phyloP scores from a whole-genome alignment of 2,113 vertebrate species.

The Rana temporaria region DNA sequence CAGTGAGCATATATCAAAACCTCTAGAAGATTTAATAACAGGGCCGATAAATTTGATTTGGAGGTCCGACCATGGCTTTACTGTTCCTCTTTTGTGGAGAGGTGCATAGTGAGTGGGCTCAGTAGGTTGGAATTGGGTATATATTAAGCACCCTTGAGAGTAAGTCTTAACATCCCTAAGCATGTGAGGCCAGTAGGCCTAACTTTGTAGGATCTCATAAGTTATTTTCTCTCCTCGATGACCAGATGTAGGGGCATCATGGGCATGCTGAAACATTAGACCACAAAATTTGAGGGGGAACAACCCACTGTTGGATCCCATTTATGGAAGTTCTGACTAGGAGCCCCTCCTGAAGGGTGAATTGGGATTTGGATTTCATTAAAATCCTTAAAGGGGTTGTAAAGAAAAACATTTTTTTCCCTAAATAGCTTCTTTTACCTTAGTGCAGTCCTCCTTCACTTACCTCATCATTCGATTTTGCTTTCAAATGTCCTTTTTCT shows the following conservation, averaged over 20 bases:
- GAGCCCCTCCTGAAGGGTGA: not conserved
- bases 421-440: no score
- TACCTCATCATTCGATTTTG: no score
- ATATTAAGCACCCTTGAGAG: not conserved
- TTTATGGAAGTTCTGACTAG: not conserved
- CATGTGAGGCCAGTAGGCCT: conserved; percentile 4
- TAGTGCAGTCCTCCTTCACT: no score
- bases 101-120: not conserved
- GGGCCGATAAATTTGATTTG: not conserved
- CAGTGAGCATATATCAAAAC: not conserved
- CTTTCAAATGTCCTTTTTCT: no score
- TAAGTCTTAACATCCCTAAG: not conserved
- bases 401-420: no score
- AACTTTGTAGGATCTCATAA: no score
- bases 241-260: not conserved
- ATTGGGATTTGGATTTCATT: not conserved
- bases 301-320: not conserved
- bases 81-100: not conserved
- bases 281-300: not conserved
- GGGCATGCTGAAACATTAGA: not conserved
- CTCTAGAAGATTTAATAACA: conserved; percentile 2
- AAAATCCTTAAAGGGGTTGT: no score
- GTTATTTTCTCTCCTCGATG: no score
- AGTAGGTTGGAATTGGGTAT: not conserved
- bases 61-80: not conserved